These are phyloP conservation scores for Spodoptera litura DNA, from an alignment of 1,140 invertebrate genomes.

Conservation along the genomic window DNA sequence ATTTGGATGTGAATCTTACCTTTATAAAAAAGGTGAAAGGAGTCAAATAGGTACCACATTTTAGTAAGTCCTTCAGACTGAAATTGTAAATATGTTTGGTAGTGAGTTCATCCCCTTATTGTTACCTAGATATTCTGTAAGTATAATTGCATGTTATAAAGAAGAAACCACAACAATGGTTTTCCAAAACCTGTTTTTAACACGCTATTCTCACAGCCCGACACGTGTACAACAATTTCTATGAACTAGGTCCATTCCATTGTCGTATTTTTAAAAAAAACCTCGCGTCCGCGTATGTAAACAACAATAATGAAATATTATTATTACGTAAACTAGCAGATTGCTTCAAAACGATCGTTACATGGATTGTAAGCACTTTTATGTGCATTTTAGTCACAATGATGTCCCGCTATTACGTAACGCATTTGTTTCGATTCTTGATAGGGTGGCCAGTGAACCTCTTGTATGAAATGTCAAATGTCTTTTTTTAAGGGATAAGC, in stretches of 20 bases:
- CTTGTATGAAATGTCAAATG: too few species aligned
- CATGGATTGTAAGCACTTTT: constrained; percentile 16
- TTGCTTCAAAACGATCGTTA: constrained; percentile 24
- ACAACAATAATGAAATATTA: constrained; percentile 37
- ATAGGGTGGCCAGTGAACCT: too few species aligned
- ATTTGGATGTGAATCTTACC: too few species aligned
- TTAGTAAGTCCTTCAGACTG: too few species aligned
- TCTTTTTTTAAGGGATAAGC: too few species aligned
- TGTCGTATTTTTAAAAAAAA: constrained; percentile 37
- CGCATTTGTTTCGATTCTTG: too few species aligned
- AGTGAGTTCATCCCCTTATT: too few species aligned
- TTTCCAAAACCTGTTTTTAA: neutral
- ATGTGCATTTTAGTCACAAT: constrained; percentile 25
- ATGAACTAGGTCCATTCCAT: constrained; percentile 41
- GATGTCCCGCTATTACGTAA: neutral
- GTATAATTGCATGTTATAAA: too few species aligned
- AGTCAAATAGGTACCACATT: too few species aligned
- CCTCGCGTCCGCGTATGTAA: constrained; percentile 31
- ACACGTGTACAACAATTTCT: constrained; percentile 28
- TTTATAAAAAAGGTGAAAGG: too few species aligned
- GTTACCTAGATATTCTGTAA: too few species aligned
- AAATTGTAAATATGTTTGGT: too few species aligned
- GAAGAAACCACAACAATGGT: neutral
- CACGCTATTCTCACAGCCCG: constrained; percentile 18
- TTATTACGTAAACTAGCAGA: constrained; percentile 9